These are phyloP conservation scores for Catagonus wagneri DNA, from an alignment of 2,113 vertebrate species.

Conservation along the genomic window DNA sequence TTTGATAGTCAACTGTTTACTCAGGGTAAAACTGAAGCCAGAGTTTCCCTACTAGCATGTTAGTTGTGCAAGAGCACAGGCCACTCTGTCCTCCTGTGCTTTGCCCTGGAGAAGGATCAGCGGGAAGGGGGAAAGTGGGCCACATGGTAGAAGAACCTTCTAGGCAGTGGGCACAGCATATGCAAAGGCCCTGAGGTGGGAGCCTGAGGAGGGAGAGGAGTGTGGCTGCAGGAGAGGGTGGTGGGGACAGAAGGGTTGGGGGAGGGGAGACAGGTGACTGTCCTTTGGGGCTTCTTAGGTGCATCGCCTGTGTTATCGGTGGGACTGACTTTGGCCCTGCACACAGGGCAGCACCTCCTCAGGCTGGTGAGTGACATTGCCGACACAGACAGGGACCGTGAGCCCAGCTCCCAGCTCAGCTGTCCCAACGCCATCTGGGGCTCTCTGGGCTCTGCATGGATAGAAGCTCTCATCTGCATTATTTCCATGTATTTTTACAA, in stretches of 20 bases:
- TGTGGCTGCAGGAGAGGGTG: no score
- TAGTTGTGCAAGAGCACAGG: fast-evolving
- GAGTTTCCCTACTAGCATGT: background rate
- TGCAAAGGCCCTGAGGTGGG: background rate
- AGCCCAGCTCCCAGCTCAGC: background rate
- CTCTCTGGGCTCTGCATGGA: background rate
- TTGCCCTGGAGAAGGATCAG: background rate
- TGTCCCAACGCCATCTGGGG: fast-evolving
- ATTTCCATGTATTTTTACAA: background rate
- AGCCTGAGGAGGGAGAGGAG: background rate
- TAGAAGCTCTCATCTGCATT: fast-evolving
- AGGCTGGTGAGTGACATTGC: background rate
- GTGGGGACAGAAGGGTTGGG: background rate
- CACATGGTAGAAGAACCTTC: background rate
- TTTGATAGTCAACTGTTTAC: background rate
- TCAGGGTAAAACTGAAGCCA: background rate
- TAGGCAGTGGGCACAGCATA: no score
- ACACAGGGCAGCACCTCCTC: background rate
- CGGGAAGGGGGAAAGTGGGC: background rate
- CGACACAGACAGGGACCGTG: fast-evolving
- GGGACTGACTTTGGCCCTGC: background rate
- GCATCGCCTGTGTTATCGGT: fast-evolving
- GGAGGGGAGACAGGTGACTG: background rate
- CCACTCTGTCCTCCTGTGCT: no score
- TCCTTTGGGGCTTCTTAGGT: background rate